Conservation (phyloP, 53 echinoderm and acorn worm genomes). For the Echinometra lucunter region DNA sequence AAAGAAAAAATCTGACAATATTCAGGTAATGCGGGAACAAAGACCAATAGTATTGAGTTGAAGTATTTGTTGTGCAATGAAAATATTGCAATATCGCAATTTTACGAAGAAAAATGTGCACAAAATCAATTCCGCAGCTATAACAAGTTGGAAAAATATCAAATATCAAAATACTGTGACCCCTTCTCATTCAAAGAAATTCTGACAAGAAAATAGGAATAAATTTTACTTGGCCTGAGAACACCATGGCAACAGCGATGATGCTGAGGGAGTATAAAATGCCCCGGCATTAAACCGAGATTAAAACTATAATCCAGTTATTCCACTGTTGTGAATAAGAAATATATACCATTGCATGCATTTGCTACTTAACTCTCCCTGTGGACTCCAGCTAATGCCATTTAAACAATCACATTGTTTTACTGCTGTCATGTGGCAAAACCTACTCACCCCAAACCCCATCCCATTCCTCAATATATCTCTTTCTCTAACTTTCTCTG, state of each 20-base stretch:
- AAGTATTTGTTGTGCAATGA: too few relatives aligned
- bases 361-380: background rate
- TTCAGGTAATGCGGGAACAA: too few relatives aligned
- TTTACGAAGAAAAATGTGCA: too few relatives aligned
- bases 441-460: background rate
- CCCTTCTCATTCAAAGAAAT: too few relatives aligned
- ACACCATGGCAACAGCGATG: background rate
- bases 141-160: too few relatives aligned
- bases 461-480: background rate
- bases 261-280: too few relatives aligned
- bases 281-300: background rate
- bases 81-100: too few relatives aligned
- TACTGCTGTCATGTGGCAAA: background rate
- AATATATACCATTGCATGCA: slow-evolving; percentile 6
- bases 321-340: background rate
- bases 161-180: too few relatives aligned
- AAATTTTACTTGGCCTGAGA: background rate
- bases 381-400: background rate
- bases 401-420: background rate
- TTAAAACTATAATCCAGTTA: background rate
- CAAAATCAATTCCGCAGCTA: too few relatives aligned
- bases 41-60: too few relatives aligned
- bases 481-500: background rate
- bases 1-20: too few relatives aligned
- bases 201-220: too few relatives aligned